phyloP scores from a whole-genome alignment of 2,113 vertebrate genomes.

The Phalacrocorax brasilianus region DNA sequence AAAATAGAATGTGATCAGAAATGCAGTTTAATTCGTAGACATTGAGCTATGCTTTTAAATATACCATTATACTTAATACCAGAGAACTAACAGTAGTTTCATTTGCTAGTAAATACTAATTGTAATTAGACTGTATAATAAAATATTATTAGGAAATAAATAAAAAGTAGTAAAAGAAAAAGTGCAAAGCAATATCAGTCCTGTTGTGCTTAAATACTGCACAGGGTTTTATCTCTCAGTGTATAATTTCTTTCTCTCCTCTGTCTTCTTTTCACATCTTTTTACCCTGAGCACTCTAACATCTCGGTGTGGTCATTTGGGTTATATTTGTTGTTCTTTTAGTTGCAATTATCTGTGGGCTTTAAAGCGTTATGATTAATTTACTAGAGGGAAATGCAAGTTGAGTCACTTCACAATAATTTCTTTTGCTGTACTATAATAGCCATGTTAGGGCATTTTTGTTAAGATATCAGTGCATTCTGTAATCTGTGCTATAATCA shows the following conservation, averaged over 20 bases:
- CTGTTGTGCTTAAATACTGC: background rate
- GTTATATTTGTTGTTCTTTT: constrained; percentile 40
- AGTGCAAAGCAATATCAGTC: background rate
- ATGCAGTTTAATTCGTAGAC: background rate
- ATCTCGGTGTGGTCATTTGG: background rate
- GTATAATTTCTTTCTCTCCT: background rate
- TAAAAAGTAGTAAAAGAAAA: constrained; percentile 37
- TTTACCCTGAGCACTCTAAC: background rate
- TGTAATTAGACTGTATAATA: constrained; percentile 5
- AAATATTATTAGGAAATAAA: constrained; percentile 45
- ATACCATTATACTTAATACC: constrained; percentile 1
- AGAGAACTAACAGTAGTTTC: background rate
- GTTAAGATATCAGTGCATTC: constrained; percentile 31
- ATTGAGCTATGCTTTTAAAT: background rate
- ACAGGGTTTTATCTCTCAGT: background rate
- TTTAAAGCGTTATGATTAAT: constrained; percentile 56
- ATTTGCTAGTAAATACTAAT: constrained; percentile 25
- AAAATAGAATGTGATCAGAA: background rate
- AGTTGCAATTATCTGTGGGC: constrained; percentile 41
- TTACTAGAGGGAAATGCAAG: constrained; percentile 37
- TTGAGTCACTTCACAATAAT: constrained; percentile 27
- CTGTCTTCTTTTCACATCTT: background rate
- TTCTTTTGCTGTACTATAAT: constrained; percentile 44
- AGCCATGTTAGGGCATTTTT: constrained; percentile 28
- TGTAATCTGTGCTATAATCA: constrained; percentile 43